phyloP scores from a whole-genome alignment of 2,797 vertebrate genomes.

The Eleutherodactylus coqui region DNA sequence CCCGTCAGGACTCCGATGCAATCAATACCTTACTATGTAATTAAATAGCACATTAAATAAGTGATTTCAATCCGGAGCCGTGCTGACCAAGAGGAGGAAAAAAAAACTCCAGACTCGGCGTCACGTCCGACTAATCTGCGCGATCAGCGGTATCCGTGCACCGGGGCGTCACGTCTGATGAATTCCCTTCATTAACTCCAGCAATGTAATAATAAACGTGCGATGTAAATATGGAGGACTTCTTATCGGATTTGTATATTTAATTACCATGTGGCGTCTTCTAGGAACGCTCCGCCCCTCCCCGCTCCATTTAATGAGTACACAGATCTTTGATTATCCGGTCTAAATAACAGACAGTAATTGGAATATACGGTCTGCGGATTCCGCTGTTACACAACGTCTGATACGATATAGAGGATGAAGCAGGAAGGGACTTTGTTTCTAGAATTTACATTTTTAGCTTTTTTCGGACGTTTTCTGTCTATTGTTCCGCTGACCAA shows the following conservation, averaged over 20 bases:
- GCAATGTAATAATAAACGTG: constrained; percentile 48
- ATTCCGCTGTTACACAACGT: neutral
- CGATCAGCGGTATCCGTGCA: constrained; percentile 25
- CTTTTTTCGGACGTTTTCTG: neutral
- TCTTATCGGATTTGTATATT: constrained; percentile 57
- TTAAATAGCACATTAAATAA: constrained; percentile 7
- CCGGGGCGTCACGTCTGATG: neutral
- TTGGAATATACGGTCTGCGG: neutral
- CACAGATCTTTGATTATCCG: constrained; percentile 35
- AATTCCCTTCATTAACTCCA: constrained; percentile 58
- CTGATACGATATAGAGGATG: neutral
- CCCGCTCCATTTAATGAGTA: neutral
- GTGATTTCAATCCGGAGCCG: neutral
- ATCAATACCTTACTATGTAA: constrained; percentile 10
- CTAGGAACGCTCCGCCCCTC: neutral
- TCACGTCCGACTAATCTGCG: neutral
- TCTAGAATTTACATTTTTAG: too few species aligned
- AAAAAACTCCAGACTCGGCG: neutral
- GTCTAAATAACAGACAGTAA: constrained; percentile 9
- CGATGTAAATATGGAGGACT: constrained; percentile 52
- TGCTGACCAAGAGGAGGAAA: neutral
- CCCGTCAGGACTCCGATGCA: neutral
- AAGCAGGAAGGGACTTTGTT: too few species aligned
- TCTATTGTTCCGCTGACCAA: neutral
- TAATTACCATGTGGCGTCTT: constrained; percentile 32